Evolutionary conservation across 2,888 invertebrate genomes (phyloP).

Genomic region (Aradus depressus): DNA sequence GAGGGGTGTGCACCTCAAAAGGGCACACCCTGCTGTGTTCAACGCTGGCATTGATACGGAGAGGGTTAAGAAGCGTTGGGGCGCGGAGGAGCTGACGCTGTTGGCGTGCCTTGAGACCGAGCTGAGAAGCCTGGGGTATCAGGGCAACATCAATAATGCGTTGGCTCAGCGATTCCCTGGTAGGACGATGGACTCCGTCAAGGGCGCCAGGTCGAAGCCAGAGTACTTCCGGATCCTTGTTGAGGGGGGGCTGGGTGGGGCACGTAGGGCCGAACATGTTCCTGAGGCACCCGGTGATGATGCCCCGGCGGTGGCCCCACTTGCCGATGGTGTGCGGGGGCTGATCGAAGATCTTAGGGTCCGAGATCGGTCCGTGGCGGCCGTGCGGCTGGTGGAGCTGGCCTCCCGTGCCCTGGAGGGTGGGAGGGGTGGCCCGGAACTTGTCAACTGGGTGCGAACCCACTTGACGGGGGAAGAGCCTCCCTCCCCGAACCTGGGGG

Average conservation of each 20-base stretch:
- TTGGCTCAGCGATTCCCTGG: neutral
- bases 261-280: neutral
- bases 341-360: neutral
- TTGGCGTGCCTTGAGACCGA: neutral
- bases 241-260: too few relatives aligned
- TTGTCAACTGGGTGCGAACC: too few relatives aligned
- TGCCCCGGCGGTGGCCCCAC: neutral
- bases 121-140: neutral
- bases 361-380: neutral
- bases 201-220: neutral
- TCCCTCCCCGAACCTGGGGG: neutral
- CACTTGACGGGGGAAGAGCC: too few relatives aligned
- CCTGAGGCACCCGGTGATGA: neutral
- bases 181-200: neutral
- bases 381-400: neutral
- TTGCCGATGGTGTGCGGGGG: neutral
- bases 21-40: neutral
- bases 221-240: neutral
- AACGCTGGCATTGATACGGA: neutral
- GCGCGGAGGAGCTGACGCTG: neutral
- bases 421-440: neutral
- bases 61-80: neutral
- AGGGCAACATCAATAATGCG: neutral
- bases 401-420: neutral
- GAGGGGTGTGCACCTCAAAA: neutral